A percentile compares a stretch with the other conserved stretches of the same genome.
Evolutionary conservation across 1,140 invertebrate species (phyloP).

Genomic region (Procambarus virginalis): DNA sequence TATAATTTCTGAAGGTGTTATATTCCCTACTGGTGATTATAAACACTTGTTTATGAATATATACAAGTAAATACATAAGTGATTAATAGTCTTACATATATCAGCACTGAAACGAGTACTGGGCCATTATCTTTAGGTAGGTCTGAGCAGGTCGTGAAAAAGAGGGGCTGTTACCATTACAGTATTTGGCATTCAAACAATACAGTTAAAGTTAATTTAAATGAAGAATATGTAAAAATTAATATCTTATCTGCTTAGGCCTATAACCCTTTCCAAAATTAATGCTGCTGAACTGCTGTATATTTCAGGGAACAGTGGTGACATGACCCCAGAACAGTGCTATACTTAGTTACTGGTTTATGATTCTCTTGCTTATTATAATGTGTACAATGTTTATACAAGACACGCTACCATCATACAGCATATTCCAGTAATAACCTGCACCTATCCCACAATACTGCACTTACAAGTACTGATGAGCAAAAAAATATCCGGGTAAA

Average conservation of each 20-base stretch:
- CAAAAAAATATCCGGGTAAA: no score
- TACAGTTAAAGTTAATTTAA: not conserved
- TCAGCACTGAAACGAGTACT: conserved; percentile 28
- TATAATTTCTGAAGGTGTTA: conserved; percentile 16
- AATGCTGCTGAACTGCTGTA: not conserved
- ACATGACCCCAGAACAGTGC: not conserved
- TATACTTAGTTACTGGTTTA: not conserved
- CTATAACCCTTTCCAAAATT: not conserved
- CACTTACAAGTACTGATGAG: no score
- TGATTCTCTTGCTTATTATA: not conserved
- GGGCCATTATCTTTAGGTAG: conserved; percentile 34
- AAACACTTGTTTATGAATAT: conserved; percentile 46
- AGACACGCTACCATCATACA: not conserved
- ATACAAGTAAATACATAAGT: conserved; percentile 44
- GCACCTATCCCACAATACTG: not conserved
- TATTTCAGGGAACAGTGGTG: not conserved
- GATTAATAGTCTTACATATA: conserved; percentile 31
- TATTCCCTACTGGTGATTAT: conserved; percentile 39
- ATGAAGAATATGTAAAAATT: not conserved
- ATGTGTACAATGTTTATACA: no score
- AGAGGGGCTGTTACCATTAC: conserved; percentile 20
- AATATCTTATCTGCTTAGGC: not conserved
- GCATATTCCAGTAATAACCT: not conserved
- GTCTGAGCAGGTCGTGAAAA: conserved; percentile 19
- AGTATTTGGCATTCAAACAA: not conserved